A percentile compares a stretch with the other conserved stretches of the same genome.
These are phyloP conservation scores for Acromyrmex heyeri DNA, from an alignment of 1,140 invertebrate species.

Conservation along the genomic window DNA sequence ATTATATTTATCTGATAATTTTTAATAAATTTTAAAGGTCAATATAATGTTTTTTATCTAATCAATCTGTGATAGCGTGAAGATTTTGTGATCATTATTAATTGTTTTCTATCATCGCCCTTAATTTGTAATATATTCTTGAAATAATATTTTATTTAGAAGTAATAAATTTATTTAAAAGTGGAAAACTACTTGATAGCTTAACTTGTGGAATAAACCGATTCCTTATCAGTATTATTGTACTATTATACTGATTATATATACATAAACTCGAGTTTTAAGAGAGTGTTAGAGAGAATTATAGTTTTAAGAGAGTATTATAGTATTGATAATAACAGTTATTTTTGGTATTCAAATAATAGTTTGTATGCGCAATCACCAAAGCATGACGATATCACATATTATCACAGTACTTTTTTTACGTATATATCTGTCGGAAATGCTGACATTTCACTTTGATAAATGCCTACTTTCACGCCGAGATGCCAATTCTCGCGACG, in stretches of 20 bases:
- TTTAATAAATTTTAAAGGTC: constrained; percentile 8
- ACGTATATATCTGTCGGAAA: constrained; percentile 1
- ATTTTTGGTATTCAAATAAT: constrained; percentile 20
- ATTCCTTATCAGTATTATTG: constrained; percentile 20
- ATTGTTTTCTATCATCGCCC: neutral
- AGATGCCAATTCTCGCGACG: neutral
- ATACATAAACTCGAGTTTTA: neutral
- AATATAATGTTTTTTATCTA: constrained; percentile 15
- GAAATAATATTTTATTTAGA: neutral
- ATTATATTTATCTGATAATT: neutral
- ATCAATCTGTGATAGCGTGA: neutral
- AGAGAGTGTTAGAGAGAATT: neutral
- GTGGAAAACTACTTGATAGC: neutral
- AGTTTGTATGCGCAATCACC: neutral
- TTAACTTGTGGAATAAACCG: neutral
- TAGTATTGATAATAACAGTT: neutral
- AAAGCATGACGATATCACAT: constrained; percentile 4
- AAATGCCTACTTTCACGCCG: neutral
- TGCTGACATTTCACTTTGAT: neutral
- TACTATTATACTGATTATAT: neutral
- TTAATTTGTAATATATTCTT: neutral
- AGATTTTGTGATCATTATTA: neutral
- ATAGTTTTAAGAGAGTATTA: neutral
- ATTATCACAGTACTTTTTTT: neutral
- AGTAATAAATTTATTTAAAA: constrained; percentile 4